Evolutionary conservation across 2,888 invertebrate species (phyloP).

Genomic region (Luperina nickerlii): DNA sequence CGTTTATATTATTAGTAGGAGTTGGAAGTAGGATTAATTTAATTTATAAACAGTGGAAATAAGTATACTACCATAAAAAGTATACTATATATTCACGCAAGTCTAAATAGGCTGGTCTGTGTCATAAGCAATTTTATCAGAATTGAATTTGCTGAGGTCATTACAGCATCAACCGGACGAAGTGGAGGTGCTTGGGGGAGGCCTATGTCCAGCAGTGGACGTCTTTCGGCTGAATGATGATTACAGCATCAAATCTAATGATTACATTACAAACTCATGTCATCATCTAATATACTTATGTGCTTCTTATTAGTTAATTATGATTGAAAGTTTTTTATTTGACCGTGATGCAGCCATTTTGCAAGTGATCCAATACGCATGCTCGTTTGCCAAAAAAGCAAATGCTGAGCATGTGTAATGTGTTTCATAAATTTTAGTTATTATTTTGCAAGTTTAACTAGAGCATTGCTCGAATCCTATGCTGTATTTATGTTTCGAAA

Average conservation of each 20-base stretch:
- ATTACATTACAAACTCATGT: background rate
- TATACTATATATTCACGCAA: background rate
- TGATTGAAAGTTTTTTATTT: constrained; percentile 18
- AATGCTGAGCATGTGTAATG: constrained; percentile 15
- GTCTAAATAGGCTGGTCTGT: background rate
- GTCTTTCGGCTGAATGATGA: background rate
- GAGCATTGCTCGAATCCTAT: constrained; percentile 37
- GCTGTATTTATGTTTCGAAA: constrained; percentile 43
- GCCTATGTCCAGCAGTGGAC: no score
- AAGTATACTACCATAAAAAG: background rate
- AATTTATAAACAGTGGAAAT: background rate
- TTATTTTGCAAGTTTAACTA: constrained; percentile 53
- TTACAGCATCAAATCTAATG: constrained; percentile 5
- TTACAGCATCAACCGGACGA: background rate
- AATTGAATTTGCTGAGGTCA: background rate
- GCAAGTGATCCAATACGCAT: constrained; percentile 34
- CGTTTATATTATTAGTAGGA: no score
- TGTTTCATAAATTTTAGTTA: constrained; percentile 51
- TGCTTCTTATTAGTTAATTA: constrained; percentile 22
- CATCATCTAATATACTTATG: constrained; percentile 28
- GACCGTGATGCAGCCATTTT: constrained; percentile 24
- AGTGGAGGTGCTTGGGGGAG: no score
- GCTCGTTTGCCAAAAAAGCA: constrained; percentile 31
- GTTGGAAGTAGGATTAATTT: no score
- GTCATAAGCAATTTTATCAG: background rate